Conservation (phyloP, 2,797 vertebrate species). For the Mus caroli region DNA sequence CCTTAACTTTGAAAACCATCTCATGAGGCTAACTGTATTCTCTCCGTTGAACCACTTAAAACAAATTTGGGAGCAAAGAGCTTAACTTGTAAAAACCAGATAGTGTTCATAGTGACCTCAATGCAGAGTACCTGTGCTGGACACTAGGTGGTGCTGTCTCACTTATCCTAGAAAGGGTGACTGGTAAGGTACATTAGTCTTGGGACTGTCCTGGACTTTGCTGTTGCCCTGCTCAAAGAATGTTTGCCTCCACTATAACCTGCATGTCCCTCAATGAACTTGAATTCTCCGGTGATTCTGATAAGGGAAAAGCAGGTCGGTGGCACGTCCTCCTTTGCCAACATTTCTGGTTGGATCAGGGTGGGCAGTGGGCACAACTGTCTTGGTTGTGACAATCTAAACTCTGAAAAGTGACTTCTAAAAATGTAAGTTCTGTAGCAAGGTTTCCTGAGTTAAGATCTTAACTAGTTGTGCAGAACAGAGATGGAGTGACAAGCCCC, state of each 20-base stretch:
- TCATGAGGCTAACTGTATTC: not conserved
- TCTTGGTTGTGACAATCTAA: not conserved
- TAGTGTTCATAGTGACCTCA: not conserved
- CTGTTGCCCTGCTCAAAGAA: not conserved
- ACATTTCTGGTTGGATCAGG: not conserved
- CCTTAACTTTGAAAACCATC: not conserved
- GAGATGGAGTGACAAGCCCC: not conserved
- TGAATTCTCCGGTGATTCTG: not conserved
- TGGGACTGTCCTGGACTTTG: not conserved
- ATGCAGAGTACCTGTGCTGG: not conserved
- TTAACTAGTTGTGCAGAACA: not conserved
- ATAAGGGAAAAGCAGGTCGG: not conserved
- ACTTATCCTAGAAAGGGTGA: not conserved
- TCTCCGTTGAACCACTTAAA: not conserved
- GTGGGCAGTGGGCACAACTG: not conserved
- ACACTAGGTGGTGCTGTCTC: constrained; percentile 69
- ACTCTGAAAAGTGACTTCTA: not conserved
- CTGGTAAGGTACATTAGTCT: not conserved
- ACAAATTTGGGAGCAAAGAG: not conserved
- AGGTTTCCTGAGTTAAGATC: not conserved
- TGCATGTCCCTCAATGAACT: not conserved
- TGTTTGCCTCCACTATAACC: not conserved
- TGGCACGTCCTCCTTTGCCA: not conserved
- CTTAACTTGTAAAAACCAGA: not conserved
- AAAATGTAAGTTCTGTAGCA: not conserved